Conservation (phyloP, 1,140 invertebrate genomes). For the Magallana gigas region DNA sequence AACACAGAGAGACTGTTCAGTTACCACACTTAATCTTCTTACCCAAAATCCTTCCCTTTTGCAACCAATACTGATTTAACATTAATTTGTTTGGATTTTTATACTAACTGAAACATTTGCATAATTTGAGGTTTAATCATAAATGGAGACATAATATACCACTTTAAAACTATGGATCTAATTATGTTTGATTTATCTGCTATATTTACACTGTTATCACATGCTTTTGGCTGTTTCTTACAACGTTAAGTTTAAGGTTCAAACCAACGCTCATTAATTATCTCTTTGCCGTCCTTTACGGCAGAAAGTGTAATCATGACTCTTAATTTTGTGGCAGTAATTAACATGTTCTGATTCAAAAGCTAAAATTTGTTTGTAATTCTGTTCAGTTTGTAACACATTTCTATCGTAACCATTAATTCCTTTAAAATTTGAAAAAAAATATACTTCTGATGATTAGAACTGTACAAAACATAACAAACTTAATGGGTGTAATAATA, state of each 20-base stretch:
- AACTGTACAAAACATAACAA: too few relatives aligned
- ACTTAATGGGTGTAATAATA: too few relatives aligned
- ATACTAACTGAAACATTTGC: not conserved
- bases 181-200: not conserved
- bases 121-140: not conserved
- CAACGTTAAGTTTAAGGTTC: not conserved
- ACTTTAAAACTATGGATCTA: not conserved
- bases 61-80: not conserved
- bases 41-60: not conserved
- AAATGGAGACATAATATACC: not conserved
- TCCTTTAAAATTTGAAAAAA: too few relatives aligned
- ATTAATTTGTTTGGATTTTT: not conserved
- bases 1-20: not conserved
- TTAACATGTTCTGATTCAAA: too few relatives aligned
- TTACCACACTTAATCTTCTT: not conserved
- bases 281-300: not conserved
- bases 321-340: too few relatives aligned
- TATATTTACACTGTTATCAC: not conserved
- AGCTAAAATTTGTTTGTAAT: too few relatives aligned
- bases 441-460: too few relatives aligned
- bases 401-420: too few relatives aligned
- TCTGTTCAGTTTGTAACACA: too few relatives aligned
- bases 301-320: not conserved
- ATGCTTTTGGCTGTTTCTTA: not conserved
- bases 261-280: slow-evolving; percentile 3